Conservation (phyloP, 2,113 vertebrate species). For the Hippolais icterina region DNA sequence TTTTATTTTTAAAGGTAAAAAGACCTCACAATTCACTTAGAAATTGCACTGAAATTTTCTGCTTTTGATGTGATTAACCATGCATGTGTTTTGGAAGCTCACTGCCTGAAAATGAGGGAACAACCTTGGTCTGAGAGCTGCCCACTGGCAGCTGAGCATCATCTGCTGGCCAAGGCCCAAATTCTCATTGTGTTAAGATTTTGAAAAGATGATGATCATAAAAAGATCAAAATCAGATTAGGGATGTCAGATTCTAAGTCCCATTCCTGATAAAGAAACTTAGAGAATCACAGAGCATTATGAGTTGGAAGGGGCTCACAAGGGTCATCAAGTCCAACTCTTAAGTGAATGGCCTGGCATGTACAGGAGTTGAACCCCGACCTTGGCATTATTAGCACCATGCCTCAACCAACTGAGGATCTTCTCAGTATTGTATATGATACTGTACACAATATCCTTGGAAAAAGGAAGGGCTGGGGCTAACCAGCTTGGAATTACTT, state of each 20-base stretch:
- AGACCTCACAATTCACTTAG: background rate
- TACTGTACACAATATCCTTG: background rate
- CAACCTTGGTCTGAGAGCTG: background rate
- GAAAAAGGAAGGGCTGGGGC: background rate
- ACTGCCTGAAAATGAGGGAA: accelerated
- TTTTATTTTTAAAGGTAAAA: slow-evolving; percentile 24
- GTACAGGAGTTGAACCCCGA: slow-evolving; percentile 11
- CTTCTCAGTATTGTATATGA: background rate
- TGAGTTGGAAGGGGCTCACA: background rate
- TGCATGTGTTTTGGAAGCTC: background rate
- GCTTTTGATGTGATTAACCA: background rate
- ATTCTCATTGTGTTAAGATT: background rate
- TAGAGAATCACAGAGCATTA: background rate
- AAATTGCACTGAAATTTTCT: slow-evolving; percentile 6
- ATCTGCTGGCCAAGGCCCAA: accelerated
- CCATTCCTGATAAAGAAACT: background rate
- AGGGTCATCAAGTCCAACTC: background rate
- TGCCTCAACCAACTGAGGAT: background rate
- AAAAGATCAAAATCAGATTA: background rate
- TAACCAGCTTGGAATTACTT: background rate
- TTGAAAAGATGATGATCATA: background rate
- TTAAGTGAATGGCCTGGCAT: background rate
- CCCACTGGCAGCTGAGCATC: background rate
- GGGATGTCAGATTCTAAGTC: background rate
- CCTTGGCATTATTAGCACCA: slow-evolving; percentile 39